A percentile compares a stretch with the other conserved stretches of the same genome.
phyloP scores from a whole-genome alignment of 2,113 vertebrate species.

The Ciconia stormi region DNA sequence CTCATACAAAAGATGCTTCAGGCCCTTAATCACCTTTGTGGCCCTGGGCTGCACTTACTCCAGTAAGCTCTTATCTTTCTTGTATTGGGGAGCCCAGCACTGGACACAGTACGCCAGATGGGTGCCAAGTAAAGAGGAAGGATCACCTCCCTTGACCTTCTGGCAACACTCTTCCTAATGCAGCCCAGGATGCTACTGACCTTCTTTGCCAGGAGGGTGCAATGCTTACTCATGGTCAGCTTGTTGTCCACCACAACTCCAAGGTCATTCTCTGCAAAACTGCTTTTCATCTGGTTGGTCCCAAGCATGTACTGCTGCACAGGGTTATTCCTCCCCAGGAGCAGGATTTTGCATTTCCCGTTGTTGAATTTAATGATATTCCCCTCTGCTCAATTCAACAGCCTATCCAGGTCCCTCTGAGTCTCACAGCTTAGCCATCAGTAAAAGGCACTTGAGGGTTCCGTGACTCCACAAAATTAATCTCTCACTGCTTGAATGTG shows the following conservation, averaged over 20 bases:
- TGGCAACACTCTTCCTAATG: background rate
- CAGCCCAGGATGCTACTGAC: background rate
- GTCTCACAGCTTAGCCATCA: background rate
- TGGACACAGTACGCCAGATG: background rate
- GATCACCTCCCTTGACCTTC: background rate
- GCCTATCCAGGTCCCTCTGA: background rate
- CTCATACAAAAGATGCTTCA: background rate
- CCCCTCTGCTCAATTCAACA: background rate
- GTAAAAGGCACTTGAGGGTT: background rate
- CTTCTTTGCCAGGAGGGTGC: background rate
- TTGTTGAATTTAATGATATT: background rate
- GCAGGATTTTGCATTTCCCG: background rate
- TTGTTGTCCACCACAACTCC: background rate
- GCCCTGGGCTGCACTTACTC: background rate
- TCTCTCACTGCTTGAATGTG: background rate
- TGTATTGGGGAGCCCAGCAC: background rate
- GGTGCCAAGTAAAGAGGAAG: background rate
- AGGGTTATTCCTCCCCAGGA: background rate
- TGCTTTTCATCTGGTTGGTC: background rate
- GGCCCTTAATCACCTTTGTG: background rate
- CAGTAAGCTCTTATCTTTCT: background rate
- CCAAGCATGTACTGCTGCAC: background rate
- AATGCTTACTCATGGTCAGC: background rate
- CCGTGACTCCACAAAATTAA: background rate
- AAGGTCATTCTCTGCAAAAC: background rate